Percentiles rank a stretch among this genome's conserved stretches.
Evolutionary conservation across 2,113 vertebrate species (phyloP).

Genomic region (Dasyprocta punctata): DNA sequence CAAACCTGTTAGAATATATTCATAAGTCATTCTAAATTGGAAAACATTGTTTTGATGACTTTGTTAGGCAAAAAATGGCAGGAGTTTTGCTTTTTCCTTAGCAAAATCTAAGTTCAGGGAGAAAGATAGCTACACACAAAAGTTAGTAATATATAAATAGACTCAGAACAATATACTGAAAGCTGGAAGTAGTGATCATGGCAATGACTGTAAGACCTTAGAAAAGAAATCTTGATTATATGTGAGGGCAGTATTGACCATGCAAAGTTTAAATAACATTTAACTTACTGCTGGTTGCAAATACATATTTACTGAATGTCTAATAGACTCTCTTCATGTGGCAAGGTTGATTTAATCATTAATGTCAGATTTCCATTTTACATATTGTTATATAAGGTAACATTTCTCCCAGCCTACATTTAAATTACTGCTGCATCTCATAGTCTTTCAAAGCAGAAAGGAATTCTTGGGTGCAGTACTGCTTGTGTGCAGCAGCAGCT

Average conservation of each 20-base stretch:
- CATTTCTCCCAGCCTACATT: background rate
- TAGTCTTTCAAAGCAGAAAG: background rate
- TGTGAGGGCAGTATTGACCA: background rate
- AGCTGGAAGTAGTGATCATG: background rate
- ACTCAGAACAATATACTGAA: background rate
- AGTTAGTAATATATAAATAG: slow-evolving; percentile 9
- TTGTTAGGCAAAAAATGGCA: slow-evolving; percentile 46
- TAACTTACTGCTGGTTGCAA: background rate
- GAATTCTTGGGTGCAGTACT: background rate
- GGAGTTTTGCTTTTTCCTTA: slow-evolving; percentile 29
- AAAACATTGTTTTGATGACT: slow-evolving; percentile 41
- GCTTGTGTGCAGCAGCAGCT: accelerated
- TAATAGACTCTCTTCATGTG: background rate
- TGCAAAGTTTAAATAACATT: background rate
- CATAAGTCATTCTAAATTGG: slow-evolving; percentile 22
- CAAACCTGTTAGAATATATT: background rate
- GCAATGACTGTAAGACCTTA: background rate
- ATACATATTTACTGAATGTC: background rate
- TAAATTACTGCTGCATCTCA: background rate
- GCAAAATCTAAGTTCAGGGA: slow-evolving; percentile 35
- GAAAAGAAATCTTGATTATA: background rate
- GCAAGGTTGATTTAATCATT: background rate
- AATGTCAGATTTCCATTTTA: background rate
- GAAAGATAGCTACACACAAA: background rate
- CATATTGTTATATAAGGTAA: background rate